Percentiles rank a stretch among this genome's conserved stretches.
These are phyloP conservation scores for Minunthozetes semirufus DNA, from an alignment of 2,888 invertebrate genomes.

Conservation along the genomic window DNA sequence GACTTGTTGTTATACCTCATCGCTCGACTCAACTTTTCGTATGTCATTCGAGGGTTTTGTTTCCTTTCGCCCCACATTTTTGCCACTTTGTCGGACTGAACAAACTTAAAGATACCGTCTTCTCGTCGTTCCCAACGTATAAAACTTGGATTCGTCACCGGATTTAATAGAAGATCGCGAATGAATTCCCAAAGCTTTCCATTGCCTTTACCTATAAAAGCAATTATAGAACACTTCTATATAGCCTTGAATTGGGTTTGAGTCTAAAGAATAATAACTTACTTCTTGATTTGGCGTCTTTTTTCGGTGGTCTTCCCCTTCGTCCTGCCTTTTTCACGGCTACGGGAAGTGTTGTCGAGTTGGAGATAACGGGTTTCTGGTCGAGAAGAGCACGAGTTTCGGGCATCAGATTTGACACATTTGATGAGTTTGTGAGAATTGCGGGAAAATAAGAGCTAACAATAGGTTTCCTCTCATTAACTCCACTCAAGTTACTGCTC, in stretches of 20 bases:
- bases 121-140: constrained; percentile 82
- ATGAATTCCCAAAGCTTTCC: constrained; percentile 73
- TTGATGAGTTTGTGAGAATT: constrained; percentile 20
- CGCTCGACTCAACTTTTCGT: constrained; percentile 82
- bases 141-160: constrained; percentile 67
- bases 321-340: constrained; percentile 35
- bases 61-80: constrained; percentile 78
- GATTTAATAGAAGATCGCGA: constrained; percentile 67
- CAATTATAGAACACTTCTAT: background rate
- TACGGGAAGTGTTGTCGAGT: background rate
- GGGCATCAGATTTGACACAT: background rate
- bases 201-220: constrained; percentile 48
- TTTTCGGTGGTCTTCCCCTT: constrained; percentile 43
- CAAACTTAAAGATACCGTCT: constrained; percentile 77
- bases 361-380: background rate
- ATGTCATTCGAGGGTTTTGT: constrained; percentile 81
- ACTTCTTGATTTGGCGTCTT: constrained; percentile 41
- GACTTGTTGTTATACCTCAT: constrained; percentile 68
- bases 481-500: constrained; percentile 41
- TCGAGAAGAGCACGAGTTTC: background rate
- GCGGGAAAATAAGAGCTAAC: background rate
- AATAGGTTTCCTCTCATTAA: constrained; percentile 38
- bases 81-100: constrained; percentile 76
- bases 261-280: constrained; percentile 34
- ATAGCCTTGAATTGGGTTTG: too few relatives aligned